A percentile compares a stretch with the other conserved stretches of the same genome.
Conservation (phyloP, 2,797 vertebrate species). For the Acanthurus lineatus region DNA sequence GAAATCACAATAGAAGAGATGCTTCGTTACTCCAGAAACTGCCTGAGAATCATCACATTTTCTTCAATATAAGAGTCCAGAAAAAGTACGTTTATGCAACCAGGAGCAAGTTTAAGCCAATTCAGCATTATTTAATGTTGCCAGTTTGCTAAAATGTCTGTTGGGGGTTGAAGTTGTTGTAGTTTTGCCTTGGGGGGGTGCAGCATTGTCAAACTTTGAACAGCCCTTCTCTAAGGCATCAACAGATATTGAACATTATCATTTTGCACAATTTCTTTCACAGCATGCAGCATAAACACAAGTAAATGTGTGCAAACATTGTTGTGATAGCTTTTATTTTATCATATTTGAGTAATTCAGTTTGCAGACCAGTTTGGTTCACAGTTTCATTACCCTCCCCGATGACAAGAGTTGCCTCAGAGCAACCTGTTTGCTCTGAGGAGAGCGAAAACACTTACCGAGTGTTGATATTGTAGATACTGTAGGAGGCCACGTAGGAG, state of each 20-base stretch:
- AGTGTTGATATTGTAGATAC: constrained; percentile 87
- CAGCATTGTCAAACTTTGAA: background rate
- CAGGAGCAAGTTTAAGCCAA: background rate
- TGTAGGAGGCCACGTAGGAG: constrained; percentile 88
- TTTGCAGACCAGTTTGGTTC: background rate
- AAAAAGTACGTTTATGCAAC: background rate
- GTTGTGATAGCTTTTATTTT: background rate
- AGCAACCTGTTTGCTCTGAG: background rate
- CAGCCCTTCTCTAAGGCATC: background rate
- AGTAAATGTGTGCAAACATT: background rate
- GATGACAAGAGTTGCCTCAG: constrained; percentile 12
- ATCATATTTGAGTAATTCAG: background rate
- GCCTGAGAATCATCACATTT: background rate
- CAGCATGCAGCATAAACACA: background rate
- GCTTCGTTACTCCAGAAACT: background rate
- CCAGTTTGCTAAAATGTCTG: background rate
- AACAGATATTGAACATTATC: background rate
- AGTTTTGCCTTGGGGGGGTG: too few species aligned
- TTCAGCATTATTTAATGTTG: background rate
- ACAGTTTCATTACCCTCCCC: background rate
- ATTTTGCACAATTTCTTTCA: background rate
- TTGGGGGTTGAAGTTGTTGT: too few species aligned
- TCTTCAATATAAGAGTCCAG: background rate
- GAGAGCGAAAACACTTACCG: constrained; percentile 71
- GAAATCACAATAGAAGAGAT: background rate